Conservation (phyloP, 2,113 vertebrate species). For the Clinocottus analis region DNA sequence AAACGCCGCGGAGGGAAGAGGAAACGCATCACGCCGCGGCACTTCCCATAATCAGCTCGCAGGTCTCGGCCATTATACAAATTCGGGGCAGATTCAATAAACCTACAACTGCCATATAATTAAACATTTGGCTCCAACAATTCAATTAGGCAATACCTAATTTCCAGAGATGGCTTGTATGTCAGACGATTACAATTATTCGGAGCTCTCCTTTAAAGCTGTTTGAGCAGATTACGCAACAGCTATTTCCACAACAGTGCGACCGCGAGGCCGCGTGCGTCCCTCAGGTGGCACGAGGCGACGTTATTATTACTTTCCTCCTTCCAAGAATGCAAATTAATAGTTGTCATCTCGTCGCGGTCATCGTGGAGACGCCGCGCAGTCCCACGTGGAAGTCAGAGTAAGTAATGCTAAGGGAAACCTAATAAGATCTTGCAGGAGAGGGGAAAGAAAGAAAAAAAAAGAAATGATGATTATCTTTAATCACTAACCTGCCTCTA, state of each 20-base stretch:
- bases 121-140: slow-evolving; percentile 74
- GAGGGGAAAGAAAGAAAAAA: neutral
- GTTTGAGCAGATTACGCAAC: slow-evolving; percentile 56
- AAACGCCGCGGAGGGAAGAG: slow-evolving; percentile 54
- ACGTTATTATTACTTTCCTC: slow-evolving; percentile 33
- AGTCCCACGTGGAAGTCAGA: slow-evolving; percentile 87
- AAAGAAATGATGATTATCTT: slow-evolving; percentile 94
- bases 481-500: slow-evolving; percentile 96
- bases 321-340: slow-evolving; percentile 57
- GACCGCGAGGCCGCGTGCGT: slow-evolving; percentile 14
- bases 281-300: slow-evolving; percentile 49
- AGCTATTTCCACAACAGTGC: slow-evolving; percentile 53
- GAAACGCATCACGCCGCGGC: slow-evolving; percentile 49
- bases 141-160: slow-evolving; percentile 78
- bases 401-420: slow-evolving; percentile 92
- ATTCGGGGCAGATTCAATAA: slow-evolving; percentile 72
- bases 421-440: slow-evolving; percentile 91
- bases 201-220: slow-evolving; percentile 56
- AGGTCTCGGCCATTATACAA: slow-evolving; percentile 65
- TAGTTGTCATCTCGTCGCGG: slow-evolving; percentile 43
- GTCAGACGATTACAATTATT: slow-evolving; percentile 73
- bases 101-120: slow-evolving; percentile 74
- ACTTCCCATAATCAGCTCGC: slow-evolving; percentile 66
- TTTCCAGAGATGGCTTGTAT: slow-evolving; percentile 65
- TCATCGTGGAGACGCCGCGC: slow-evolving; percentile 13